These are phyloP conservation scores for Anoura caudifer DNA, from an alignment of 2,113 vertebrate genomes.

Conservation along the genomic window DNA sequence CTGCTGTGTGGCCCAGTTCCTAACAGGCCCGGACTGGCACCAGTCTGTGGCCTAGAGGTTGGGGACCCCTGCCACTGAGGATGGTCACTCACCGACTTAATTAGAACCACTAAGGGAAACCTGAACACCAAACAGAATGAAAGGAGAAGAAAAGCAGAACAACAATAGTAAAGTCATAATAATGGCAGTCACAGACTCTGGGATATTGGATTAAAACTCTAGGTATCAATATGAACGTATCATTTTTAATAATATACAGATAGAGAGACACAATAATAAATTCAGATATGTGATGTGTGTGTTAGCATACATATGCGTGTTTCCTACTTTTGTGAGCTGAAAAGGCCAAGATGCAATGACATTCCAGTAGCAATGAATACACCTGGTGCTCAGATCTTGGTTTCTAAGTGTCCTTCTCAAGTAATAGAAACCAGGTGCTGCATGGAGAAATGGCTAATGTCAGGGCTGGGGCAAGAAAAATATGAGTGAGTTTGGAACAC, in stretches of 20 bases:
- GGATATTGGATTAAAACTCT: neutral
- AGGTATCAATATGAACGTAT: neutral
- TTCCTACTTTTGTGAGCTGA: neutral
- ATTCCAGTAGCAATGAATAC: neutral
- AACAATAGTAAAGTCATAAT: neutral
- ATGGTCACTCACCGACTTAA: neutral
- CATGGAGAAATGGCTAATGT: neutral
- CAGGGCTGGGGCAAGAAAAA: neutral
- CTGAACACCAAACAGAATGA: neutral
- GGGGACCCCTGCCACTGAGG: neutral
- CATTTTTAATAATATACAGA: constrained; percentile 14
- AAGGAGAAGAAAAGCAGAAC: neutral
- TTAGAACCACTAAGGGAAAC: neutral
- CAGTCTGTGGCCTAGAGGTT: too few relatives aligned
- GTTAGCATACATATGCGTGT: neutral
- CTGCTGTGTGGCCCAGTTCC: too few relatives aligned
- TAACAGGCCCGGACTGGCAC: too few relatives aligned
- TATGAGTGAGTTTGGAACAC: neutral
- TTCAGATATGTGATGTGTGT: neutral
- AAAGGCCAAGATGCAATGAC: neutral
- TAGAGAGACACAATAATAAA: neutral
- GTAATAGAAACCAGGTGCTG: neutral
- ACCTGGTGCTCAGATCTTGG: neutral
- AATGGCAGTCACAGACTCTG: neutral
- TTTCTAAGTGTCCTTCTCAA: neutral